Percentiles rank a stretch among this genome's conserved stretches.
Evolutionary conservation across 2,113 vertebrate species (phyloP).

Genomic region (Urocitellus parryii): DNA sequence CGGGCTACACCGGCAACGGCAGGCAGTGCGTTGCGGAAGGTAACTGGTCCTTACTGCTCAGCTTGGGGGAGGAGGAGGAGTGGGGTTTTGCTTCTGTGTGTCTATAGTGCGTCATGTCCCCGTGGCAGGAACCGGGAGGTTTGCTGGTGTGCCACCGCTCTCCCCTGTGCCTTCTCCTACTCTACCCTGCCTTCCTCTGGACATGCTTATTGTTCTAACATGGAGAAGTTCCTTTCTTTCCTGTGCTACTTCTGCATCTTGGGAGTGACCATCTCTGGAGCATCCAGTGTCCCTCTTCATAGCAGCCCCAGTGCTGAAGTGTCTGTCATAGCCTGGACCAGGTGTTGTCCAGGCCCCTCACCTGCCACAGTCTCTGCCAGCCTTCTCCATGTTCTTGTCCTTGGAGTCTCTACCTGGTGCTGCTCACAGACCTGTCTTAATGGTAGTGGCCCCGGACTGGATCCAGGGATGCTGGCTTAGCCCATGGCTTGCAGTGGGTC

Average conservation of each 20-base stretch:
- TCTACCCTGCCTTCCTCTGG: background rate
- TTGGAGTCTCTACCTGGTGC: background rate
- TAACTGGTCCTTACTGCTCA: constrained; percentile 64
- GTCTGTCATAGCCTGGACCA: rapidly evolving
- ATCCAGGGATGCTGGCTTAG: too few species aligned
- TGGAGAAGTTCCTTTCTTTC: background rate
- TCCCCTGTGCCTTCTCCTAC: background rate
- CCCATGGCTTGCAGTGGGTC: background rate
- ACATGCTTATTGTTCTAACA: background rate
- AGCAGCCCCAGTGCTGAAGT: background rate
- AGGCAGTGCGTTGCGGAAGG: constrained; percentile 96
- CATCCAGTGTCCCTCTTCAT: background rate
- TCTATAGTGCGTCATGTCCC: too few species aligned
- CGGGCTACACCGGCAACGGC: constrained; percentile 96
- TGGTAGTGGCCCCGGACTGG: too few species aligned
- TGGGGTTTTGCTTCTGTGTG: background rate
- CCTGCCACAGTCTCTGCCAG: background rate
- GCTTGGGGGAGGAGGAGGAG: rapidly evolving
- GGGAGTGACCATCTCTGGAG: background rate
- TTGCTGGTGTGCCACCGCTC: background rate
- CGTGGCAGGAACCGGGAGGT: too few species aligned
- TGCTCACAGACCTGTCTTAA: background rate
- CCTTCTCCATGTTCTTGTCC: background rate
- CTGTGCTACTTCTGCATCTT: background rate
- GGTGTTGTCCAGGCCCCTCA: rapidly evolving